phyloP scores from a whole-genome alignment of 35 echinoderm and acorn worm species.

The Eucidaris tribuloides region DNA sequence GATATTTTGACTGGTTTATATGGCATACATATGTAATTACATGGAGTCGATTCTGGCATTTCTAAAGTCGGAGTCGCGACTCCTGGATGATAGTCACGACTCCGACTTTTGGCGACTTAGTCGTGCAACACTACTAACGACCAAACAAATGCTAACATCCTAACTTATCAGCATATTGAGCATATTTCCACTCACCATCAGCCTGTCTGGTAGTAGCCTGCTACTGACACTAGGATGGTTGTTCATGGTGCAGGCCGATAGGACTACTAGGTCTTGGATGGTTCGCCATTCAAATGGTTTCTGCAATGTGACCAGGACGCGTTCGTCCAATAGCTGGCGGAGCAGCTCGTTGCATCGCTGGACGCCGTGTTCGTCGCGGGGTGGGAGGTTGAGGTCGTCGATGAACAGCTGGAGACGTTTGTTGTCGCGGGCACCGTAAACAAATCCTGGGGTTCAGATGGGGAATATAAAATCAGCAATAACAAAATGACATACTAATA shows the following conservation, averaged over 20 bases:
- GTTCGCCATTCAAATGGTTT: constrained; percentile 99
- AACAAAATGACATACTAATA: no score
- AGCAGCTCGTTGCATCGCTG: constrained; percentile 86
- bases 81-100: no score
- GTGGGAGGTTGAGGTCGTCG: constrained; percentile 93
- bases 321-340: constrained; percentile 88
- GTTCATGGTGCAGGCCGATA: constrained; percentile 65
- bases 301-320: constrained; percentile 73
- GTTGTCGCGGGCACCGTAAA: constrained; percentile 97
- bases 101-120: no score
- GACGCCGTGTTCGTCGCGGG: constrained; percentile 79
- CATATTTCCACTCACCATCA: constrained; percentile 55
- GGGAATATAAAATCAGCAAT: no score
- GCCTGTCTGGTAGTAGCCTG: constrained; percentile 60
- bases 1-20: no score
- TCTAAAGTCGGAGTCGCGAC: no score
- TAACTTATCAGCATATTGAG: neutral
- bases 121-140: no score
- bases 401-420: constrained; percentile 96
- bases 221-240: constrained; percentile 64
- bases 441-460: constrained; percentile 92
- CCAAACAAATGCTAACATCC: no score
- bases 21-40: no score
- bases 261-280: constrained; percentile 75
- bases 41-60: no score